These are phyloP conservation scores for Philaethria dido DNA, from an alignment of 2,888 invertebrate species.

Conservation along the genomic window DNA sequence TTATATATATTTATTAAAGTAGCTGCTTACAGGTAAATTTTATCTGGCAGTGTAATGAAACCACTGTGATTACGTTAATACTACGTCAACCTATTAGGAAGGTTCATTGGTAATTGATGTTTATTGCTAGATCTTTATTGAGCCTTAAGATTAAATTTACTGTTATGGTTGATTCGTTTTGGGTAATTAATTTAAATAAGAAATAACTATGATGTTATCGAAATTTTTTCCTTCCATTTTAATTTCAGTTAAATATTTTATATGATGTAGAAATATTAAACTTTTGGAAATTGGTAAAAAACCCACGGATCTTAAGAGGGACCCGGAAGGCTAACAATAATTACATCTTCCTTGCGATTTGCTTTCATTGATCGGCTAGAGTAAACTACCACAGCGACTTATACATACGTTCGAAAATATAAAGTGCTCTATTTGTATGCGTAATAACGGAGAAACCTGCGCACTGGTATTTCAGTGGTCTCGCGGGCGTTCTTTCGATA, in stretches of 20 bases:
- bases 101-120: not conserved
- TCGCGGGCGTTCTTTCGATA: not conserved
- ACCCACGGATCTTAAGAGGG: not conserved
- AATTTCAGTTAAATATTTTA: not conserved
- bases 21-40: not conserved
- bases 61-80: not conserved
- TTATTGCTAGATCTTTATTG: not conserved
- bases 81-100: not conserved
- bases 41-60: conserved; percentile 11
- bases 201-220: not conserved
- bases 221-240: not conserved
- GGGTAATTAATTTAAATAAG: not conserved
- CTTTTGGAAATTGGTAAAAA: not conserved
- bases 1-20: not conserved
- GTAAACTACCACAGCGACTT: not conserved
- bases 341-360: not conserved
- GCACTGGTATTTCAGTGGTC: not conserved
- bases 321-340: not conserved
- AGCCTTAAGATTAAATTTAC: not conserved
- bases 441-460: not conserved
- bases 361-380: not conserved
- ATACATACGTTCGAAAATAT: not conserved
- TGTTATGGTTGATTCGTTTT: not conserved
- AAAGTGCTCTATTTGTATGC: not conserved
- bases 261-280: too few species aligned